These are phyloP conservation scores for Thripadectes ignobilis DNA, from an alignment of 2,797 vertebrate genomes.

Conservation along the genomic window DNA sequence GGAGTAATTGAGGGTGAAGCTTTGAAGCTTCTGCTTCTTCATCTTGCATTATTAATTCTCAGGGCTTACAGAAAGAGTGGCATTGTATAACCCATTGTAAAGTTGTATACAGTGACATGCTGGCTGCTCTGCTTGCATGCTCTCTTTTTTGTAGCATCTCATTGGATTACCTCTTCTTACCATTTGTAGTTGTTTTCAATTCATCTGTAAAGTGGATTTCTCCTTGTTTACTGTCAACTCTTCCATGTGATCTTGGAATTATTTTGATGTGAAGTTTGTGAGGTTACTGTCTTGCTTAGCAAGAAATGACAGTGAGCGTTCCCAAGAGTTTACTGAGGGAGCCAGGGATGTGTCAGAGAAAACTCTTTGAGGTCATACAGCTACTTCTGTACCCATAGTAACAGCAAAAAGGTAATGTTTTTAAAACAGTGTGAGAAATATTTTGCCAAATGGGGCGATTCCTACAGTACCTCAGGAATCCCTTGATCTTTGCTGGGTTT, in stretches of 20 bases:
- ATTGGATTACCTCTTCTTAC: background rate
- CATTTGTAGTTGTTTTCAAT: background rate
- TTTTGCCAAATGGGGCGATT: background rate
- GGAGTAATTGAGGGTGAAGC: background rate
- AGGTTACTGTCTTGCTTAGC: background rate
- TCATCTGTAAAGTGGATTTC: background rate
- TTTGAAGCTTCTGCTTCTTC: background rate
- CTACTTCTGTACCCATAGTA: background rate
- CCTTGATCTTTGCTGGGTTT: background rate
- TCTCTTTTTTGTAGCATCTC: background rate
- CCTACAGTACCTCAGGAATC: background rate
- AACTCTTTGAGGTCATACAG: background rate
- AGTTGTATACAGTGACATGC: background rate
- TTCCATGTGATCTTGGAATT: background rate
- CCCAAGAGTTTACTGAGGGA: background rate
- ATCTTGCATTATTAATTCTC: background rate
- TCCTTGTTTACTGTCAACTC: background rate
- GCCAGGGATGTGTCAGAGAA: background rate
- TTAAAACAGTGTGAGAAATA: background rate
- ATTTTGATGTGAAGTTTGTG: background rate
- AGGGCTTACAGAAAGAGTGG: background rate
- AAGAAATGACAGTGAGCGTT: background rate
- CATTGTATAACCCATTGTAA: background rate
- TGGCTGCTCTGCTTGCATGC: background rate
- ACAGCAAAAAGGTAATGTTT: background rate